phyloP scores from a whole-genome alignment of 2,888 invertebrate genomes.

The Listrodromus nycthemerus region DNA sequence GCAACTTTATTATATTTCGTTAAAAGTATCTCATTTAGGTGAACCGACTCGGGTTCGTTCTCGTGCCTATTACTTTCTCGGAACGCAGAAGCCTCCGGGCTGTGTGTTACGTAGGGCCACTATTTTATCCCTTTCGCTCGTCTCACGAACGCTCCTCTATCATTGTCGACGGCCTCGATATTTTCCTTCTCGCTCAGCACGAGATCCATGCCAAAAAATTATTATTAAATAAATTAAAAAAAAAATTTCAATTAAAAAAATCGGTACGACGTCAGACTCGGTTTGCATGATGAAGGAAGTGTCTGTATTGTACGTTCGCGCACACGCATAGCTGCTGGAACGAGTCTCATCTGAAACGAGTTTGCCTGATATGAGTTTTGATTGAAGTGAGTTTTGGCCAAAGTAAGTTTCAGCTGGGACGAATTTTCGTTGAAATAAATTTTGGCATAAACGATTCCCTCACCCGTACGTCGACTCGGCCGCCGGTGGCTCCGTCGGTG shows the following conservation, averaged over 20 bases:
- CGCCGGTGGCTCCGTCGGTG: slow-evolving; percentile 17
- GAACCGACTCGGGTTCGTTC: background rate
- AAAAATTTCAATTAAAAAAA: too few species aligned
- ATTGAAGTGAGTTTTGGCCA: too few species aligned
- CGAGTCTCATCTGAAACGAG: too few species aligned
- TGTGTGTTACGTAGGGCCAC: slow-evolving; percentile 20
- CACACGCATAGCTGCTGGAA: too few species aligned
- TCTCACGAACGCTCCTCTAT: background rate
- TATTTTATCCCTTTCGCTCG: slow-evolving; percentile 16
- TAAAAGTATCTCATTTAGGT: slow-evolving; percentile 22
- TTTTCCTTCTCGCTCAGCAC: background rate
- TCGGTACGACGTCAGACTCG: too few species aligned
- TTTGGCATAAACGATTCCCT: background rate
- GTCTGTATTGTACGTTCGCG: too few species aligned
- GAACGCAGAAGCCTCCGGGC: slow-evolving; percentile 9
- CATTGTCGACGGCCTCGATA: background rate
- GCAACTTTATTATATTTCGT: slow-evolving; percentile 28
- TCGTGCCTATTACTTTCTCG: slow-evolving; percentile 44
- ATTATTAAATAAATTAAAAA: background rate
- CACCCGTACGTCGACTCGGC: background rate
- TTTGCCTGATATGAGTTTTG: too few species aligned
- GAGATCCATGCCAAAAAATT: background rate
- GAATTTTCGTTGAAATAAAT: background rate
- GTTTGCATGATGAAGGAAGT: too few species aligned
- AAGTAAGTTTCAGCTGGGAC: background rate